phyloP scores from a whole-genome alignment of 2,797 vertebrate species.

The Enteromius anoplus region DNA sequence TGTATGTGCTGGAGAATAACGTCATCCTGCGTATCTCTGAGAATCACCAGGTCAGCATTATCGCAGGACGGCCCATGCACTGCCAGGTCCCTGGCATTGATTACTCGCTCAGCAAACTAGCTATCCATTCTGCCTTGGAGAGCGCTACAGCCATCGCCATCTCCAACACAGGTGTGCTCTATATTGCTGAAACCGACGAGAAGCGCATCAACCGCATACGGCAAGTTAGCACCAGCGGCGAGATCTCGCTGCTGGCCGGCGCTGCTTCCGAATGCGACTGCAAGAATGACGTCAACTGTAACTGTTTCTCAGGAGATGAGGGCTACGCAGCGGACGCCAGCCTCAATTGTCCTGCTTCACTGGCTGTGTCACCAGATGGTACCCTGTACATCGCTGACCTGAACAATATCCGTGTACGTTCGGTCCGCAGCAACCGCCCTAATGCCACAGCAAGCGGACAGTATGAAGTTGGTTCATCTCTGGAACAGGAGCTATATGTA shows the following conservation, averaged over 20 bases:
- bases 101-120: conserved; percentile 89
- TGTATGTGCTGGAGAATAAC: conserved; percentile 90
- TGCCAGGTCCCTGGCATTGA: conserved; percentile 91
- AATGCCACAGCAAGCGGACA: conserved; percentile 79
- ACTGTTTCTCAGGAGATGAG: conserved; percentile 88
- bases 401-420: conserved; percentile 88
- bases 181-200: conserved; percentile 90
- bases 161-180: conserved; percentile 87
- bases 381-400: conserved; percentile 89
- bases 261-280: conserved; percentile 89
- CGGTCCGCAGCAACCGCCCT: conserved; percentile 83
- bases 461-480: conserved; percentile 86
- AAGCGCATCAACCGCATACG: conserved; percentile 90
- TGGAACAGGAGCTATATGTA: conserved; percentile 87
- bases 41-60: conserved; percentile 90
- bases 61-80: conserved; percentile 90
- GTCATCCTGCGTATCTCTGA: conserved; percentile 89
- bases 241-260: conserved; percentile 88
- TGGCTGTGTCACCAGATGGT: conserved; percentile 87
- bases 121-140: conserved; percentile 89
- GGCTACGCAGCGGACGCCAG: conserved; percentile 86
- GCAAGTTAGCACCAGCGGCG: conserved; percentile 87
- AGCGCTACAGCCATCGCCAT: conserved; percentile 87
- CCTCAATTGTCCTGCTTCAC: conserved; percentile 85
- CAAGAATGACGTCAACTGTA: conserved; percentile 90